Evolutionary conservation across 1,140 invertebrate genomes (phyloP).

Genomic region (Teleopsis dalmanni): DNA sequence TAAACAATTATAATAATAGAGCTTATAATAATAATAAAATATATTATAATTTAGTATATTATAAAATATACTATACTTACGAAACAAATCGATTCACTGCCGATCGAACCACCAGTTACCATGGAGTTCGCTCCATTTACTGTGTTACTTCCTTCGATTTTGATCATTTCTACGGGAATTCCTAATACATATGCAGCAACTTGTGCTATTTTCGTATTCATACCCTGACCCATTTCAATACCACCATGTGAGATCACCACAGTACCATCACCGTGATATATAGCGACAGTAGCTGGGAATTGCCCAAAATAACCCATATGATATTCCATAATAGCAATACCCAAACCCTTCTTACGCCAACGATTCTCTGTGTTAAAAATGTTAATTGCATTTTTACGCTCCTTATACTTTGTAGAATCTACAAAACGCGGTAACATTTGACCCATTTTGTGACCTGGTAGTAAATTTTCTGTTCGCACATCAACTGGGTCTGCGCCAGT

Average conservation of each 20-base stretch:
- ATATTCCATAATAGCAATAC: conserved; percentile 61
- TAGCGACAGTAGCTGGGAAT: conserved; percentile 58
- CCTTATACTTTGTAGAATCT: conserved; percentile 49
- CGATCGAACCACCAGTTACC: conserved; percentile 62
- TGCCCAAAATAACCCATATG: conserved; percentile 51
- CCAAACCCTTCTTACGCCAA: conserved; percentile 70
- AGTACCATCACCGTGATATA: conserved; percentile 69
- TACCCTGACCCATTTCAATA: conserved; percentile 79
- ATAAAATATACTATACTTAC: conserved; percentile 42
- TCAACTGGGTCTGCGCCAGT: conserved; percentile 61
- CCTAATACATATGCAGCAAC: conserved; percentile 66
- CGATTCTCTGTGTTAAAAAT: conserved; percentile 62
- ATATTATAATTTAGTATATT: neutral
- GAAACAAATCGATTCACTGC: conserved; percentile 60
- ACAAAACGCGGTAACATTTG: conserved; percentile 39
- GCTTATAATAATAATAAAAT: too few species aligned
- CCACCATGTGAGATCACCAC: conserved; percentile 69
- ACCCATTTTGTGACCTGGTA: conserved; percentile 42
- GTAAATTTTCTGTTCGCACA: conserved; percentile 57
- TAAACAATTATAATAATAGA: conserved; percentile 49
- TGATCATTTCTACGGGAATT: conserved; percentile 63
- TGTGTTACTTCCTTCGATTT: conserved; percentile 59
- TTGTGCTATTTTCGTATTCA: conserved; percentile 66
- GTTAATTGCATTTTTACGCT: conserved; percentile 49
- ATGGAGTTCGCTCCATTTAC: conserved; percentile 59